These are phyloP conservation scores for Apostichopus japonicus DNA, from an alignment of 35 echinoderm and acorn worm species.

Conservation along the genomic window DNA sequence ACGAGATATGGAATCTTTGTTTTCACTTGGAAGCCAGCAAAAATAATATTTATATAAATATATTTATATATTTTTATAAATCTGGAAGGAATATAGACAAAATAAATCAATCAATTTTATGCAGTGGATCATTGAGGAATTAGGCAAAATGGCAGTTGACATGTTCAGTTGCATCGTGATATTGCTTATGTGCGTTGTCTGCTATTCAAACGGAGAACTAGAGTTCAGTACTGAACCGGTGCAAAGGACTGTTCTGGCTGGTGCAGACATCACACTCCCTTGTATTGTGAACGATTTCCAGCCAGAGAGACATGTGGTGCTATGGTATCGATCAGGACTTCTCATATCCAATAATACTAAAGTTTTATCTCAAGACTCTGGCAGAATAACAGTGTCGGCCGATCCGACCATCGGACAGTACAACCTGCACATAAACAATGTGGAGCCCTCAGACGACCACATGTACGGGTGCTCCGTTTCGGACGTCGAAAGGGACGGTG, in stretches of 20 bases:
- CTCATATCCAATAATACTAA: conserved; percentile 21
- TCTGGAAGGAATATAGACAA: too few species aligned
- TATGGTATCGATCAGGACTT: background rate
- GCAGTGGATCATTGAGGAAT: too few species aligned
- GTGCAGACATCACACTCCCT: conserved; percentile 5
- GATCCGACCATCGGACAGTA: conserved; percentile 63
- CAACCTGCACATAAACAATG: conserved; percentile 67
- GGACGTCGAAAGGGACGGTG: background rate
- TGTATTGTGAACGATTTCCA: conserved; percentile 17
- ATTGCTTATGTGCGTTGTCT: background rate
- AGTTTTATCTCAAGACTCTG: background rate
- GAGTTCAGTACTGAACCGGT: conserved; percentile 12
- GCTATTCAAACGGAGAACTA: background rate
- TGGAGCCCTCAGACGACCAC: conserved; percentile 64
- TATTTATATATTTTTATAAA: too few species aligned
- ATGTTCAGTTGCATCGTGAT: background rate
- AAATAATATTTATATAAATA: too few species aligned
- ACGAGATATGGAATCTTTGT: too few species aligned
- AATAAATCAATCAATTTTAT: too few species aligned
- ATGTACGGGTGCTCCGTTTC: conserved; percentile 60
- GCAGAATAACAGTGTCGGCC: background rate
- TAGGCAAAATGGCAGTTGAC: background rate
- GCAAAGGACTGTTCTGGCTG: conserved; percentile 19
- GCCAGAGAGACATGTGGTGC: background rate
- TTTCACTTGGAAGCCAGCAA: too few species aligned